Conservation (phyloP, 2,888 invertebrate species). For the Pristionchus japonicus region DNA sequence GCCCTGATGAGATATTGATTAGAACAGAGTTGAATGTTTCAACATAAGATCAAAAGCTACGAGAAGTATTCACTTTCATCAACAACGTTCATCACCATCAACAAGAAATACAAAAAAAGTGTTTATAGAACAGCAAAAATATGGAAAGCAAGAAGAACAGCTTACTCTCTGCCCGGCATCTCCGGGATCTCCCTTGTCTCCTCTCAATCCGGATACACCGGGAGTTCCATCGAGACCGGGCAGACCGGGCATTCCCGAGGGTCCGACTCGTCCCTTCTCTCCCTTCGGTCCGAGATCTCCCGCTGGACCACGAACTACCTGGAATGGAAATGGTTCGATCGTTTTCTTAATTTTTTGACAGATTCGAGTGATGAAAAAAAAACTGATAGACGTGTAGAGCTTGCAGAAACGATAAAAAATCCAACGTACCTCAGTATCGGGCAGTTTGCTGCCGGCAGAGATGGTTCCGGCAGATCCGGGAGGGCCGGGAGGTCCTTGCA, state of each 20-base stretch:
- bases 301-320: constrained; percentile 45
- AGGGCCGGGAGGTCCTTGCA: constrained; percentile 61
- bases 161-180: constrained; percentile 63
- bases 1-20: constrained; percentile 55
- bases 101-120: not conserved
- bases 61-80: not conserved
- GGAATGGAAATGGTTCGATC: not conserved
- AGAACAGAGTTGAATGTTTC: no score
- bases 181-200: constrained; percentile 66
- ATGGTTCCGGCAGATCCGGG: constrained; percentile 71
- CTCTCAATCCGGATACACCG: constrained; percentile 70
- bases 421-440: constrained; percentile 69
- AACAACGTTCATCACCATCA: no score
- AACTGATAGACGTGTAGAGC: not conserved
- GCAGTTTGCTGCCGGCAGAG: constrained; percentile 65
- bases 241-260: constrained; percentile 67
- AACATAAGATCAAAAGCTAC: not conserved
- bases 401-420: not conserved
- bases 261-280: constrained; percentile 70
- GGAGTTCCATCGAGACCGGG: constrained; percentile 69
- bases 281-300: constrained; percentile 62
- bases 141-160: not conserved
- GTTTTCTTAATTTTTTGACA: no score
- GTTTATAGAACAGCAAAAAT: not conserved
- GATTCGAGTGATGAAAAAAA: not conserved